Base-by-base conservation (phyloP, 2,888 invertebrate species). In the Eubasilissa splendida region DNA sequence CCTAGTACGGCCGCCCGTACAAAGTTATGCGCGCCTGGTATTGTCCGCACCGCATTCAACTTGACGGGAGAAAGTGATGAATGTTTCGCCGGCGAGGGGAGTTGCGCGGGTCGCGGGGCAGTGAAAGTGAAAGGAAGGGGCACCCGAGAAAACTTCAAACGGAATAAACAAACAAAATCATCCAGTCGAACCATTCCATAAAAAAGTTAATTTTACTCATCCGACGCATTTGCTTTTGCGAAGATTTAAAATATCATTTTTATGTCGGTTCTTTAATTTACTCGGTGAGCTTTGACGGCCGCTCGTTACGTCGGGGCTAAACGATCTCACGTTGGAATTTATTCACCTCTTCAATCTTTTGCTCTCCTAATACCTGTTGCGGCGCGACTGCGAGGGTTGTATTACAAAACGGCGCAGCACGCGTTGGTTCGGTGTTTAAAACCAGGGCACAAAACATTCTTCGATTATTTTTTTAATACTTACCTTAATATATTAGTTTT, bases 71-170 rank as follows among this genome's bases (percentile, higher is more conserved):
- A 74, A 74, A 74, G 74, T 74, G 59, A 74, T 73, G 8, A 58
- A 58, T 59, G 63, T 14, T 12, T 14, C 42, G 3, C 7, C 2
- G 42, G 74, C 8, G 42, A 14, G 59, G n/a, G 74, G 59, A 31
- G 59, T 7, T 14, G 54, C 22, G 71, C 53, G 56, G 71, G 4
- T 2, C 33, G 33, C 53, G 56, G 58, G 59, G 74, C 42, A 58
- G 74, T 58, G 74, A 59, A 59, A 74, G 74, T 59, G 74, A 74
- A 59, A 74, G 74, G 74, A 33, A 59, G 71, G 71, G 71, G 58
- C 11, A n/a, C 11, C n/a, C 58, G 58, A 58, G 71, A 71, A 71
- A 71, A 71, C 71, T 12, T 71, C 71, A 9, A 54, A 52, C 14
- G 10, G 54, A 68, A 54, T 12, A 71, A 71, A 54, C 70, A n/a